Conservation (phyloP, 2,113 vertebrate species). For the Forbesichthys papilliferus region DNA sequence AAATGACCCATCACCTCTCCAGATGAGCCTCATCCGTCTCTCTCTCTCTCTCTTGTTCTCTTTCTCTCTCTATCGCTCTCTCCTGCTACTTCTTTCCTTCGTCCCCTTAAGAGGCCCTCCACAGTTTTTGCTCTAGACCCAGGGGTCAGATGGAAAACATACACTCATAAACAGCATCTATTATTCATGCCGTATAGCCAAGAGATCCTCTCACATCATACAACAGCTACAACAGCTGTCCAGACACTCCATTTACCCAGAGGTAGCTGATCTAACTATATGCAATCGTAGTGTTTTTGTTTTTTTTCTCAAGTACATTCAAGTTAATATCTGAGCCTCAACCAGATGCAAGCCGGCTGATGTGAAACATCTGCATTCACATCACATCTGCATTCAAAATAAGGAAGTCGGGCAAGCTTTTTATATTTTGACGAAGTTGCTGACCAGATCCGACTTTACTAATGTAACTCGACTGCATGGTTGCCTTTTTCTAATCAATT, state of each 20-base stretch:
- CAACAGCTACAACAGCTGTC: slow-evolving; percentile 74
- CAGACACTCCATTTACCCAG: slow-evolving; percentile 53
- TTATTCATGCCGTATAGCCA: slow-evolving; percentile 78
- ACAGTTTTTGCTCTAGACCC: slow-evolving; percentile 76
- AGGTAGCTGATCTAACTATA: slow-evolving; percentile 26
- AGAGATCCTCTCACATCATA: slow-evolving; percentile 66
- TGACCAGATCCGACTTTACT: slow-evolving; percentile 40
- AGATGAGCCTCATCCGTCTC: slow-evolving; percentile 67
- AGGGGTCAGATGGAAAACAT: slow-evolving; percentile 84
- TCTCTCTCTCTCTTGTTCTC: slow-evolving; percentile 10
- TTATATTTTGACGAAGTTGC: slow-evolving; percentile 42
- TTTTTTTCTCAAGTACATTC: neutral
- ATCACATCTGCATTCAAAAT: slow-evolving; percentile 46
- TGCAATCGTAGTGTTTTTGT: slow-evolving; percentile 13
- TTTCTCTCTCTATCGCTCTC: slow-evolving; percentile 12
- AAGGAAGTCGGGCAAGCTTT: slow-evolving; percentile 12
- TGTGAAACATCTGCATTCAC: slow-evolving; percentile 58
- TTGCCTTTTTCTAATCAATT: slow-evolving; percentile 65
- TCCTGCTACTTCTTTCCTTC: slow-evolving; percentile 38
- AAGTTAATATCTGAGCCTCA: slow-evolving; percentile 40
- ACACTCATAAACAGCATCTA: slow-evolving; percentile 85
- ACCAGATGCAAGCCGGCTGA: slow-evolving; percentile 30
- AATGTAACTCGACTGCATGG: slow-evolving; percentile 50
- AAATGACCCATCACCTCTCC: slow-evolving; percentile 63
- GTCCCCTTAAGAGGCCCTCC: slow-evolving; percentile 66